Base-by-base conservation (phyloP, 2,888 invertebrate genomes). In the Agonopterix heracliana region DNA sequence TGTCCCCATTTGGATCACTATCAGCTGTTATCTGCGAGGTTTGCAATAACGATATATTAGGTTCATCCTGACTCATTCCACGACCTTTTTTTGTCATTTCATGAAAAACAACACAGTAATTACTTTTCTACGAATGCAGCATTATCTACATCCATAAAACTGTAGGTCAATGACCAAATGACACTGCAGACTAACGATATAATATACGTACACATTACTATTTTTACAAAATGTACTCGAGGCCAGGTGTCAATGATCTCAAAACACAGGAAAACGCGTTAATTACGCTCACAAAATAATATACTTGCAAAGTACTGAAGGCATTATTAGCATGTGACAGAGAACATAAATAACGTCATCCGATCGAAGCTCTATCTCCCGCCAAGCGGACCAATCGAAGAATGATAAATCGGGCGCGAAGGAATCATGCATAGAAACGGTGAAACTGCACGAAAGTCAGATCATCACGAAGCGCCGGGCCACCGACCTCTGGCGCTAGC, bases 201-300 rank as follows among this genome's bases (percentile, higher is more conserved):
- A n/a, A n/a, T n/a, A n/a, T n/a, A n/a, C n/a, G n/a, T n/a, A 26
- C 5, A 26, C 26, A 26, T 5, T 5, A 26, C 26, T 26, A 26
- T 26, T 26, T 26, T 26, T 26, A 26, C 9, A 44, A 7, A 17
- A 44, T 3, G 26, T 34, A 53, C 54, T 57, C 60, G 54, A 62
- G 57, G 60, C 54, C 54, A 52, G 63, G 63, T 68, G 74, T 71
- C 73, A 74, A 68, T 70, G 74, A 67, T 68, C 74, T 46, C 41
- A 2, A 17, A 11, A 10, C 10, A 38, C 36, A 7, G 9, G 12
- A 13, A 45, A 26, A 26, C 26, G 26, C 26, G 26, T 26, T 26
- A 26, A 26, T 26, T 26, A 26, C 26, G 5, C 26, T 26, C 26
- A 26, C 26, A 26, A 26, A 26, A 26, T 26, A 26, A 26, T 7